Base-by-base conservation (phyloP, 1,140 invertebrate species). In the Diorhabda carinulata region DNA sequence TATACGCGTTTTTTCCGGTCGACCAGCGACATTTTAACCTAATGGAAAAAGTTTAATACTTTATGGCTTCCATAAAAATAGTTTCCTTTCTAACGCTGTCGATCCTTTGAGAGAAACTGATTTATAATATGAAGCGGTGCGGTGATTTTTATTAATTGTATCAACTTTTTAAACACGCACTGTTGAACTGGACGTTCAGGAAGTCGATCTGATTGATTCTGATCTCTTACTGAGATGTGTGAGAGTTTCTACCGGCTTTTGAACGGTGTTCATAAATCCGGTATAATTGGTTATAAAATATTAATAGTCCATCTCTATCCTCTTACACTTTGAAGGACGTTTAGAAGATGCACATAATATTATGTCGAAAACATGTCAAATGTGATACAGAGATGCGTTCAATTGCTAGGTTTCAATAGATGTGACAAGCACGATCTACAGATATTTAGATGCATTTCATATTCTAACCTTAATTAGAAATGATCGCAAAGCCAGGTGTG, bases 101-200 rank as follows among this genome's bases (percentile, higher is more conserved):
- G 52, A 43, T 43, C 43, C 64, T 65, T 25, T 45, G 47, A 56
- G 47, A 57, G 56, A 57, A 65, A 65, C 64, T 65, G 64, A 65
- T 65, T 65, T 65, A 65, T 65, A 57, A 10, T 9, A 65, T 42
- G 47, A 57, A 58, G 47, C 42, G 52, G 43, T 43, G 64, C 64
- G 57, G 64, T 43, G 64, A 65, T 65, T 65, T 65, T 65, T 65
- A 65, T 65, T 65, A 65, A 65, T 65, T 42, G 64, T 57, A 65
- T 65, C 64, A 57, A 57, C 64, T 65, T 65, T 65, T 65, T 65
- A 65, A 57, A 8, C 47, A 65, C 61, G 61, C 42, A 62, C 61
- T 62, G 9, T 1, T 41, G 43, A 62, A 43, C 52, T 42, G 64
- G 47, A 57, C 41, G 40, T 65, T 64, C 57, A 47, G 47, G 40